phyloP scores from a whole-genome alignment of 2,888 invertebrate species.

The Cosmia pyralina region DNA sequence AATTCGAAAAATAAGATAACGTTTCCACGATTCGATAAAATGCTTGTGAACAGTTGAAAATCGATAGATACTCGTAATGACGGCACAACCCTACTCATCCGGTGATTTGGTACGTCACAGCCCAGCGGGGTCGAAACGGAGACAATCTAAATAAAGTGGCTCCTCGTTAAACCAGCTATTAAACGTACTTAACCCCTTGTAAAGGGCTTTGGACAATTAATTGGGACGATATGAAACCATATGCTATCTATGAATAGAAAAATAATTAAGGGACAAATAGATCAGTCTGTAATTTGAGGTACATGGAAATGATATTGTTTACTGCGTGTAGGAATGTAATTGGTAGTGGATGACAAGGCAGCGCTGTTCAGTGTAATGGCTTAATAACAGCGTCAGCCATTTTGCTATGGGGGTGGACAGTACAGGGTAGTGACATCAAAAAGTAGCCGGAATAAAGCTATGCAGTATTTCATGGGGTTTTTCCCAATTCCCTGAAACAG shows the following conservation, averaged over 20 bases:
- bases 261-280: slow-evolving; percentile 66
- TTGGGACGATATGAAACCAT: slow-evolving; percentile 65
- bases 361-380: slow-evolving; percentile 71
- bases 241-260: slow-evolving; percentile 65
- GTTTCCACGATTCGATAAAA: slow-evolving; percentile 31
- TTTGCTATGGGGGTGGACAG: slow-evolving; percentile 61
- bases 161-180: slow-evolving; percentile 79
- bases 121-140: slow-evolving; percentile 60
- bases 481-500: slow-evolving; percentile 65
- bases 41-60: slow-evolving; percentile 37
- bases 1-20: slow-evolving; percentile 26
- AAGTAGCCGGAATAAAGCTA: slow-evolving; percentile 71
- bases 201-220: slow-evolving; percentile 69
- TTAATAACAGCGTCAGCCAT: slow-evolving; percentile 73
- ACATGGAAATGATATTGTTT: slow-evolving; percentile 61
- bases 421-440: slow-evolving; percentile 75
- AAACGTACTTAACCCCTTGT: slow-evolving; percentile 78
- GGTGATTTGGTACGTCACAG: slow-evolving; percentile 59
- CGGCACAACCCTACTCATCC: slow-evolving; percentile 65
- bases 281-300: slow-evolving; percentile 51
- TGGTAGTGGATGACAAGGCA: slow-evolving; percentile 75
- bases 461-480: slow-evolving; percentile 67
- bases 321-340: slow-evolving; percentile 67
- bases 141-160: slow-evolving; percentile 82
- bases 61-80: slow-evolving; percentile 59